These are phyloP conservation scores for Tychaedon coryphoeus DNA, from an alignment of 2,113 vertebrate species.

Conservation along the genomic window DNA sequence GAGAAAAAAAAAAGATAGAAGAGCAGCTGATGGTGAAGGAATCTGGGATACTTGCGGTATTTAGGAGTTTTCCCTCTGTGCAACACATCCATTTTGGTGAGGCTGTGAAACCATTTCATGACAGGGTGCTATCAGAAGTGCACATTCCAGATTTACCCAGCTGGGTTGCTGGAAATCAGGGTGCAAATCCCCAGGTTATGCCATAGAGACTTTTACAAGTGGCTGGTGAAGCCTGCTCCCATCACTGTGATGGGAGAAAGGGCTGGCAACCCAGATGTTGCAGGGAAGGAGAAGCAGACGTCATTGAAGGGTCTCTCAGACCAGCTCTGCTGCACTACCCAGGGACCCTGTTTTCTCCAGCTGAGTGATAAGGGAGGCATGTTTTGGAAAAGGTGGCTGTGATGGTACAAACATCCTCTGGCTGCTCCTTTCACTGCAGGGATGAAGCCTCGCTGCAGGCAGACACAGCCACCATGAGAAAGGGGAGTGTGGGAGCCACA, in stretches of 20 bases:
- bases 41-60: not conserved
- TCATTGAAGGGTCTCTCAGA: not conserved
- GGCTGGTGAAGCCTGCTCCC: not conserved
- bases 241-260: not conserved
- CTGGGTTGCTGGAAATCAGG: not conserved
- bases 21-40: not conserved
- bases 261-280: accelerated
- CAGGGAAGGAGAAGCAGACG: not conserved
- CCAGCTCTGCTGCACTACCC: not conserved
- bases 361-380: not conserved
- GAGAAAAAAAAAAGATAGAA: not conserved
- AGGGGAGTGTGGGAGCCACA: accelerated
- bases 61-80: not conserved
- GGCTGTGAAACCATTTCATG: not conserved
- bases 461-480: accelerated
- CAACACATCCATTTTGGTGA: not conserved
- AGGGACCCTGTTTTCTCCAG: not conserved
- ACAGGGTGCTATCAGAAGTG: not conserved
- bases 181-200: not conserved
- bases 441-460: not conserved
- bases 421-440: not conserved
- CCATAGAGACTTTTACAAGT: not conserved
- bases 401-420: not conserved
- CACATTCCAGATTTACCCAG: not conserved
- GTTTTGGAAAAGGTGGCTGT: not conserved